Evolutionary conservation across 2,113 vertebrate species (phyloP).

Genomic region (Semnopithecus entellus): DNA sequence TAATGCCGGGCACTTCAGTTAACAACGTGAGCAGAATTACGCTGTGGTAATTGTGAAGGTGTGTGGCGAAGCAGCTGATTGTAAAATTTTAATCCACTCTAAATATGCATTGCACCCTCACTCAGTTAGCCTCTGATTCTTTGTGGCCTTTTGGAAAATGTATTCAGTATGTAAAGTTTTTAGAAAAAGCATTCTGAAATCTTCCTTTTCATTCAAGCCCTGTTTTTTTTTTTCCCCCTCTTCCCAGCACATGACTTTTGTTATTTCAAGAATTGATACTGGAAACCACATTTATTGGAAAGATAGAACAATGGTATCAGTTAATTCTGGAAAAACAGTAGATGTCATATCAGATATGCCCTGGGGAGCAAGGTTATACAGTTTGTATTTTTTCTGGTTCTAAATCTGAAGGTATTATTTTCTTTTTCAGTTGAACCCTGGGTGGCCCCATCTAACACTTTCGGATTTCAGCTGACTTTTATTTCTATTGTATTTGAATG

Average conservation of each 20-base stretch:
- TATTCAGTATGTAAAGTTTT: not conserved
- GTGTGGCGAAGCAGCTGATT: not conserved
- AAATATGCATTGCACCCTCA: not conserved
- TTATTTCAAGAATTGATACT: not conserved
- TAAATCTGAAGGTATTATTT: not conserved
- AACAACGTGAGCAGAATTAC: not conserved
- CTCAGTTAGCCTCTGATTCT: not conserved
- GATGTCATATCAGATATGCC: not conserved
- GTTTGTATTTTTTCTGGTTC: not conserved
- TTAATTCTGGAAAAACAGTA: not conserved
- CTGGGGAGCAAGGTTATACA: not conserved
- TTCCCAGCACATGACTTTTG: not conserved
- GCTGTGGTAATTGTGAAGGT: not conserved
- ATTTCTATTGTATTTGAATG: conserved; percentile 2
- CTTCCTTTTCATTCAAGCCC: not conserved
- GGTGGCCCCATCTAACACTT: not conserved
- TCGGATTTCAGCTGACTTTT: not conserved
- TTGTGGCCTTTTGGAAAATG: not conserved
- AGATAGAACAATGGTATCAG: not conserved
- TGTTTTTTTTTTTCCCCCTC: not conserved
- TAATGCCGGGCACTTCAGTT: not conserved
- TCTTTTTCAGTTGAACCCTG: conserved; percentile 1
- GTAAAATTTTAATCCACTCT: not conserved
- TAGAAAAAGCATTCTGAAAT: not conserved
- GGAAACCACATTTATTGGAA: not conserved